A percentile compares a stretch with the other conserved stretches of the same genome.
These are phyloP conservation scores for Muscicapa adusta DNA, from an alignment of 2,113 vertebrate genomes.

Conservation along the genomic window DNA sequence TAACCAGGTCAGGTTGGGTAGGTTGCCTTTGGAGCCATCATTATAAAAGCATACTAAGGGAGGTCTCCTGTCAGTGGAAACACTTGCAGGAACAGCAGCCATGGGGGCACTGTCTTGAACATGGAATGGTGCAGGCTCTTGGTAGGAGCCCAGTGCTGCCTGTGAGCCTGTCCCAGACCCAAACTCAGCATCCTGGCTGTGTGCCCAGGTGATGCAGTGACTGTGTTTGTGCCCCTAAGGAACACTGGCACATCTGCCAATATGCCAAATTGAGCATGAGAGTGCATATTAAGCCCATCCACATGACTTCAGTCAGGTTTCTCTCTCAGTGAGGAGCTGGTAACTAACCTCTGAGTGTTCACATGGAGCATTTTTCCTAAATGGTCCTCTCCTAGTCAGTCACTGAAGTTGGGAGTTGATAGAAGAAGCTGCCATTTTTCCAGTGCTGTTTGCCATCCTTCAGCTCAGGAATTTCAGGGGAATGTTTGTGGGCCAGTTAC, in stretches of 20 bases:
- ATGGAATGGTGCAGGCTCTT: background rate
- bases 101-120: background rate
- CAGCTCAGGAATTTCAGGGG: background rate
- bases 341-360: background rate
- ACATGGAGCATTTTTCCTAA: background rate
- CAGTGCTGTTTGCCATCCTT: background rate
- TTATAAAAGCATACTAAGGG: background rate
- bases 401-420: background rate
- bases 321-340: background rate
- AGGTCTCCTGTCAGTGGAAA: background rate
- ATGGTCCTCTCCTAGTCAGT: background rate
- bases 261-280: background rate
- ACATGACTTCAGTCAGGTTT: background rate
- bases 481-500: background rate
- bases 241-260: accelerated
- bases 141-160: background rate
- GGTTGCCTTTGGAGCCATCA: background rate
- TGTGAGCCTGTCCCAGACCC: background rate
- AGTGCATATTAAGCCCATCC: background rate
- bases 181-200: background rate
- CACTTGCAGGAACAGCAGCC: background rate
- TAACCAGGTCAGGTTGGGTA: background rate
- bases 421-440: accelerated
- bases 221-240: background rate
- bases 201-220: background rate